Evolutionary conservation across 2,888 invertebrate genomes (phyloP), one percentile per base, ranked within the genome.

Genomic region (Cataglyphis cursor): DNA sequence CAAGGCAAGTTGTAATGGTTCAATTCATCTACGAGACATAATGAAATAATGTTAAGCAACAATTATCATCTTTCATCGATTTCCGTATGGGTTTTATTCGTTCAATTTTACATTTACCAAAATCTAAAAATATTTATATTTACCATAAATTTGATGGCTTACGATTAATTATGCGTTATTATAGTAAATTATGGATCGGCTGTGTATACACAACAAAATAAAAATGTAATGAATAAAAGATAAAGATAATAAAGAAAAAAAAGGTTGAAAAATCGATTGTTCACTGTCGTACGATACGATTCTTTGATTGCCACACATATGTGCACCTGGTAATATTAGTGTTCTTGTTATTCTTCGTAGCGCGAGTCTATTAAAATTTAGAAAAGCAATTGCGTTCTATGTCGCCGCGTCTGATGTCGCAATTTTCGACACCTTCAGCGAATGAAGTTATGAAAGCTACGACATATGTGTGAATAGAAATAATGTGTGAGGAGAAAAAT

Each of bases 261-360:
- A 31, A 31, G 31, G 18, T n/a, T 75, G 21, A 74, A 75, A 65
- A 51, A 35, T 65, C 35, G 35, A 51, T 35, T 21, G 24, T n/a
- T 41, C 4, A 41, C 10, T 38, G 18, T 4, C 1, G 21, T 24
- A 10, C 35, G 54, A 12, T 65, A 28, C 54, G 3, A 54, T 57
- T 57, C 28, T 9, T 28, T 15, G 41, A 41, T 76, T 57, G 21
- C 41, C 76, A 66, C 41, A 57, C n/a, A 24, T 24, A 38, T 24
- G 24, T 24, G 24, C 41, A 31, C n/a, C 41, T 10, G n/a, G 24
- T 73, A 75, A 74, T n/a, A 12, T 48, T 35, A 75, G 48, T 74
- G 31, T 35, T 74, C 3, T 48, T 18, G 21, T 76, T 76, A 76
- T 54, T 54, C 38, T n/a, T 6, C 18, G 12, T 75, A 75, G 24